Conservation (phyloP, 2,888 invertebrate species). For the Tinea semifulvella region DNA sequence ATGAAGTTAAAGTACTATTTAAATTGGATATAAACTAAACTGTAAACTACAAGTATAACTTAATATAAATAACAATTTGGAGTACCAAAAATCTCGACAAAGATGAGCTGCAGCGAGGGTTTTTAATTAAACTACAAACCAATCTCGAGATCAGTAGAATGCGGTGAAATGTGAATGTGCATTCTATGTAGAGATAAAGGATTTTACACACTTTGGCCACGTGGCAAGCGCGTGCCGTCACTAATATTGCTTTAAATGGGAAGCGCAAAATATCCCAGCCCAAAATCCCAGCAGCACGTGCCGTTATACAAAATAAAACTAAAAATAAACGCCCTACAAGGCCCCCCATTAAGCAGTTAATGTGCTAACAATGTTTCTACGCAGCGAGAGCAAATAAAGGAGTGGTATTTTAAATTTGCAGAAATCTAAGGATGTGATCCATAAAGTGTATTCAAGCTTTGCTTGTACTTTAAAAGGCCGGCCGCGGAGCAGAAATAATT, state of each 20-base stretch:
- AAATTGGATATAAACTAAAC: too few species aligned
- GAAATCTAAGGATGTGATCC: not conserved
- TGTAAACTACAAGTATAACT: too few species aligned
- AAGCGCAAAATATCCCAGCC: constrained; percentile 32
- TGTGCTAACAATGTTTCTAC: constrained; percentile 47
- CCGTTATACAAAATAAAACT: constrained; percentile 46
- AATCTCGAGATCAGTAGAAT: constrained; percentile 44
- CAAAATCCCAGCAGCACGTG: constrained; percentile 29
- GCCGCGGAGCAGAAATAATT: too few species aligned
- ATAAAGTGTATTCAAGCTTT: not conserved
- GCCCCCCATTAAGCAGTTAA: constrained; percentile 50
- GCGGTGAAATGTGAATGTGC: constrained; percentile 55
- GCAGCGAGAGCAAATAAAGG: constrained; percentile 9
- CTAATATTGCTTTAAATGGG: constrained; percentile 38
- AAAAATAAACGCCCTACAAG: constrained; percentile 41
- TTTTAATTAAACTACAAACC: constrained; percentile 34
- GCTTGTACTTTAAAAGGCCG: not conserved
- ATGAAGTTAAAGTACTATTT: not conserved
- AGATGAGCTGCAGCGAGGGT: not conserved
- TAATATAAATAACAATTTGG: not conserved
- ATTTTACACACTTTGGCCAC: constrained; percentile 34
- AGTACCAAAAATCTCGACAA: not conserved
- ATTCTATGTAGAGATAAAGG: constrained; percentile 53
- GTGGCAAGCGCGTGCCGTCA: constrained; percentile 50
- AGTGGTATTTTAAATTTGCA: constrained; percentile 8